Evolutionary conservation across 2,888 invertebrate species (phyloP).

Genomic region (Alviniconcha strummeri): DNA sequence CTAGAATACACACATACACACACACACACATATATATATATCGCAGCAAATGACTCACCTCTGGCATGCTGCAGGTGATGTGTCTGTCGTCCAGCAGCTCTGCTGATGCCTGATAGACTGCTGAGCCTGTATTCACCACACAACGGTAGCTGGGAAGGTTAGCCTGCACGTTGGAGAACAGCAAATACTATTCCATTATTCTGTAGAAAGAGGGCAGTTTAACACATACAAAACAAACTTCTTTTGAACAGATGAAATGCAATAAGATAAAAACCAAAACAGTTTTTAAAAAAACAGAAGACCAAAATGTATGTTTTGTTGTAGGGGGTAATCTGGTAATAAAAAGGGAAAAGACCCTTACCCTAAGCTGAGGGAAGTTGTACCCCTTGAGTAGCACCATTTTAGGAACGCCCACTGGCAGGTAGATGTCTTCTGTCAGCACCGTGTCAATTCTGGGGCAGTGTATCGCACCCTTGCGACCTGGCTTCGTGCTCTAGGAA

Average conservation of each 20-base stretch:
- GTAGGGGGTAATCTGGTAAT: no score
- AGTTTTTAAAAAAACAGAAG: no score
- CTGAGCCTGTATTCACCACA: constrained; percentile 37
- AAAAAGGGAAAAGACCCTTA: constrained; percentile 10
- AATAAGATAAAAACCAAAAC: no score
- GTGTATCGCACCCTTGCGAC: constrained; percentile 55
- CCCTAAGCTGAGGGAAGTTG: constrained; percentile 56
- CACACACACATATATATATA: no score
- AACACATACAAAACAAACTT: neutral
- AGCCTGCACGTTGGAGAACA: constrained; percentile 13
- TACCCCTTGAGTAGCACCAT: constrained; percentile 55
- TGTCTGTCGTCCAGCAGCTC: constrained; percentile 40
- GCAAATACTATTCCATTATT: neutral
- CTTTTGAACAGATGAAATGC: neutral
- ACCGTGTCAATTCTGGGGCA: constrained; percentile 59
- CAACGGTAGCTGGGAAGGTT: constrained; percentile 34
- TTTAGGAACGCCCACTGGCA: constrained; percentile 56
- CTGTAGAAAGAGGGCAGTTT: neutral
- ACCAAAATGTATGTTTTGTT: no score
- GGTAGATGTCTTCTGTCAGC: constrained; percentile 52
- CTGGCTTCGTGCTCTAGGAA: constrained; percentile 43
- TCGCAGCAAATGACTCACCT: constrained; percentile 26
- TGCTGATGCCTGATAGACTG: constrained; percentile 31
- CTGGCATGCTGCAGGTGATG: constrained; percentile 44
- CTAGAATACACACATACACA: no score